These are phyloP conservation scores for Tholera decimalis DNA, from an alignment of 2,888 invertebrate genomes.

Conservation along the genomic window DNA sequence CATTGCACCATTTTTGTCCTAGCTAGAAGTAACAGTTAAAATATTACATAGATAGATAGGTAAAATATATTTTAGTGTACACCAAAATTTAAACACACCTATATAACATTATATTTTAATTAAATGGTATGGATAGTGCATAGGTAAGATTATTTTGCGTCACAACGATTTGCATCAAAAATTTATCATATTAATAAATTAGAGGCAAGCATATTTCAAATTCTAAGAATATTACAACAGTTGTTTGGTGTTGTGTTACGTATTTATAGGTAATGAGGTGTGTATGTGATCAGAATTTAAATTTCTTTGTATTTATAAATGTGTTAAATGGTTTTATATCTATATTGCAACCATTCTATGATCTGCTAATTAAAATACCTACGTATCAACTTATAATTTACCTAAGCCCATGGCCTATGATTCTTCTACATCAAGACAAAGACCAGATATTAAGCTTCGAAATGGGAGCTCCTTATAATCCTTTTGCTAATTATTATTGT, in stretches of 20 bases:
- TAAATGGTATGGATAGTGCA: too few species aligned
- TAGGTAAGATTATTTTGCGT: slow-evolving; percentile 59
- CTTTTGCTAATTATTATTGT: too few species aligned
- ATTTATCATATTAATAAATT: slow-evolving; percentile 71
- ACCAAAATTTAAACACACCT: too few species aligned
- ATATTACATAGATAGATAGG: slow-evolving; percentile 39
- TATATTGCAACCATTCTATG: slow-evolving; percentile 1
- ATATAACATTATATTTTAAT: too few species aligned
- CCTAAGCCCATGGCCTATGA: too few species aligned
- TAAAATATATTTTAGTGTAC: too few species aligned
- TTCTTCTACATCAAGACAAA: too few species aligned
- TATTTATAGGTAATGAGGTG: slow-evolving; percentile 73
- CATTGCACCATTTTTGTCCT: slow-evolving; percentile 10
- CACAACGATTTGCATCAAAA: slow-evolving; percentile 53
- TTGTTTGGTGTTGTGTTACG: slow-evolving; percentile 83
- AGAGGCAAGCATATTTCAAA: slow-evolving; percentile 79
- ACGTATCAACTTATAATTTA: neutral
- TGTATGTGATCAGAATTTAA: slow-evolving; percentile 58
- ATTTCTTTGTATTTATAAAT: slow-evolving; percentile 37
- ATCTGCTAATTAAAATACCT: neutral
- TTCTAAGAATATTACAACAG: slow-evolving; percentile 86
- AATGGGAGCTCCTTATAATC: too few species aligned
- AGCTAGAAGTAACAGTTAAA: slow-evolving; percentile 40
- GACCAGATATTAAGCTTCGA: too few species aligned
- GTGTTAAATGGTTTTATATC: slow-evolving; percentile 7